A percentile compares a stretch with the other conserved stretches of the same genome.
phyloP scores from a whole-genome alignment of 1,140 invertebrate genomes.

The Aporrectodea caliginosa region DNA sequence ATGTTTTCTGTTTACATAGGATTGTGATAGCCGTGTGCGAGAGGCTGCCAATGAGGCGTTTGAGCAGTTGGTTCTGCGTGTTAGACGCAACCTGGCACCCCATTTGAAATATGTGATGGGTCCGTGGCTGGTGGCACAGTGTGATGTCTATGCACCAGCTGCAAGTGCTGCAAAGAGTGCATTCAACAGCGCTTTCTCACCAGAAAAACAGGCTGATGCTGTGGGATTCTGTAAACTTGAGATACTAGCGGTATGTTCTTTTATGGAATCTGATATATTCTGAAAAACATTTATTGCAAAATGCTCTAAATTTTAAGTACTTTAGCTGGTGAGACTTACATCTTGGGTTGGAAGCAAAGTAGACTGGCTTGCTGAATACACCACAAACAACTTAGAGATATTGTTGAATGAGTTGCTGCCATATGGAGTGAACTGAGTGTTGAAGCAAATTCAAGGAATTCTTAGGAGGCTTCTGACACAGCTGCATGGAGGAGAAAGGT shows the following conservation, averaged over 20 bases:
- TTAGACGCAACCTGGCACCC: slow-evolving; percentile 70
- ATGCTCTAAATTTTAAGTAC: too few species aligned
- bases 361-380: too few species aligned
- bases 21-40: slow-evolving; percentile 73
- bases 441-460: too few species aligned
- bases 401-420: too few species aligned
- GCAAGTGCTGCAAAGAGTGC: slow-evolving; percentile 67
- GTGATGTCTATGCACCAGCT: slow-evolving; percentile 75
- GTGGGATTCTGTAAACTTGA: slow-evolving; percentile 72
- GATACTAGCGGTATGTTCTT: slow-evolving; percentile 61
- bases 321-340: too few species aligned
- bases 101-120: slow-evolving; percentile 70
- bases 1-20: slow-evolving; percentile 49
- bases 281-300: too few species aligned
- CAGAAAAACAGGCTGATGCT: slow-evolving; percentile 66
- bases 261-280: too few species aligned
- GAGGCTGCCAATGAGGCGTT: slow-evolving; percentile 65
- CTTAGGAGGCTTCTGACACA: too few species aligned
- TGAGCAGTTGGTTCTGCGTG: slow-evolving; percentile 64
- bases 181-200: slow-evolving; percentile 66
- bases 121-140: slow-evolving; percentile 66
- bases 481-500: too few species aligned
- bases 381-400: too few species aligned
- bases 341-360: too few species aligned
- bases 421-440: too few species aligned